phyloP scores from a whole-genome alignment of 2,797 vertebrate genomes.

The Loris lydekkerianus region DNA sequence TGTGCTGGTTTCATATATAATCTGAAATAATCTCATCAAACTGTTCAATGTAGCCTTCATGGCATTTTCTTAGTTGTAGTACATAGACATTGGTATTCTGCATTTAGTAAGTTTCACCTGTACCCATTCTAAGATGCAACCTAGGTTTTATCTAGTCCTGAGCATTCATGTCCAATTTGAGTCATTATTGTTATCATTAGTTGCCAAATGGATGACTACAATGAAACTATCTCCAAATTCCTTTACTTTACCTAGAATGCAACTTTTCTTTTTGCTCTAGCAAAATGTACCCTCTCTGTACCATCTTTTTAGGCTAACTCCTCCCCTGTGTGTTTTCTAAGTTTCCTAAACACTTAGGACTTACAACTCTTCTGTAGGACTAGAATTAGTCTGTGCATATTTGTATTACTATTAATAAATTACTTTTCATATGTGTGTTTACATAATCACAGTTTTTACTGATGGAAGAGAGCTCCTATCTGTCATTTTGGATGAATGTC shows the following conservation, averaged over 20 bases:
- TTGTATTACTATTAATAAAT: neutral
- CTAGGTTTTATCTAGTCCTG: neutral
- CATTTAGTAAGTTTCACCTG: too few relatives aligned
- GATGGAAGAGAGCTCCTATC: neutral
- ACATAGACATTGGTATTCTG: too few relatives aligned
- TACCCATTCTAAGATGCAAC: too few relatives aligned
- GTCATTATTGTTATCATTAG: neutral
- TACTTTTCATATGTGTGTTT: neutral
- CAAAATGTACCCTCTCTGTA: neutral
- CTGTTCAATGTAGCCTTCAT: too few relatives aligned
- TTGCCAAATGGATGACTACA: neutral
- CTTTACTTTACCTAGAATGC: neutral
- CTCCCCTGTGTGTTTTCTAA: conserved; percentile 26
- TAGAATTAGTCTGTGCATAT: conserved; percentile 32
- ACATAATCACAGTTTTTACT: neutral
- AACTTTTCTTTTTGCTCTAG: neutral
- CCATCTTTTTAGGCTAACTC: neutral
- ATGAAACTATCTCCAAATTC: neutral
- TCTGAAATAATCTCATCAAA: too few relatives aligned
- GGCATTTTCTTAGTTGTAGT: too few relatives aligned
- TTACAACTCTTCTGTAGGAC: conserved; percentile 5
- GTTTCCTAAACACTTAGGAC: neutral
- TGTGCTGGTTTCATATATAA: too few relatives aligned
- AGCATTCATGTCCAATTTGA: neutral
- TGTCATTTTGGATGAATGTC: conserved; percentile 3